Evolutionary conservation across 2,113 vertebrate genomes (phyloP), one percentile per base, ranked within the genome.

Genomic region (Tragulus kanchil): DNA sequence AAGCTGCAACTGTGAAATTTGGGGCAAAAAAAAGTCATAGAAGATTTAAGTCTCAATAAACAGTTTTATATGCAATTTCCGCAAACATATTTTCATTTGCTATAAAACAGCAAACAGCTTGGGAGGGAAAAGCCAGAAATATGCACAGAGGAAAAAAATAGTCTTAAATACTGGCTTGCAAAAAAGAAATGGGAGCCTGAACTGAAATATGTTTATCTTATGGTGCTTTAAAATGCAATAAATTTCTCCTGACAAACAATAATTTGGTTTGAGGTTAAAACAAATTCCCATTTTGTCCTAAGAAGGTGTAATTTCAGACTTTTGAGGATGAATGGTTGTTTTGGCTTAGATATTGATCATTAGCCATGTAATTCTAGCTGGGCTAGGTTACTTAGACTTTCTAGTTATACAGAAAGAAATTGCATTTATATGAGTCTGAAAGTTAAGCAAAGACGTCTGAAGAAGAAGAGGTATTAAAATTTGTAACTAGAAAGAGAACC

Each of bases 1-100:
- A 17, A 83, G 14, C 12, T n/a, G 12, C n/a, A 82, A 79, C 13
- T 86, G 5, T 48, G 45, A 58, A 36, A 5, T 25, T 89, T 82
- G 36, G 59, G 36, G 26, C 26, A 50, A 19, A 85, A 36, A n/a
- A 19, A 52, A 36, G 21, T 45, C 81, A 21, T 13, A 67, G 87
- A 75, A 98, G 97, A 98, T 98, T 98, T 98, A 98, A 98, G 69
- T 78, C 59, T 54, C 88, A 97, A 93, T 98, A 97, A 98, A 97
- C 87, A 98, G 96, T 45, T 98, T 98, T 98, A 98, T 98, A 93
- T 96, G 96, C 96, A 97, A 95, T 98, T 98, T 98, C 97, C 82
- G 1, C 92, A 97, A 98, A 97, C 90, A 93, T 96, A 97, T 97
- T 98, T 98, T 98, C 97, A 97, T 98, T 98, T 98, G 93, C 94